Evolutionary conservation across 2,797 vertebrate species (phyloP), one percentile per base, ranked within the genome.

Genomic region (Ambastaia sidthimunki): DNA sequence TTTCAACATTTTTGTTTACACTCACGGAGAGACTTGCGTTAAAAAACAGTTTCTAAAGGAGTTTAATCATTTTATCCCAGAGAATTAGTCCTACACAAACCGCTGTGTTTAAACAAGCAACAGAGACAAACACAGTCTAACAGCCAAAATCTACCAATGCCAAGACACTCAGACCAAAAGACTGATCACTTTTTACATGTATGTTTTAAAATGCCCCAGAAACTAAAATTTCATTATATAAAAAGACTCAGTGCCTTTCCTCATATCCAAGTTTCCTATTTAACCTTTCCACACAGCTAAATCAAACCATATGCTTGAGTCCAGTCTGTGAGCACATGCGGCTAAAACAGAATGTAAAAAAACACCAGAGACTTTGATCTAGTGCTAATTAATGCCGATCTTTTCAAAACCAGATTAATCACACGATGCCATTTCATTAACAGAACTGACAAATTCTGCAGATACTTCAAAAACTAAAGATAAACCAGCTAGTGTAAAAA

Each of bases 221-320:
- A 83, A 83, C 80, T 76, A 84, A 63, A 82, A 76, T 75, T 80
- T 75, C 67, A 84, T 80, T 70, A 89, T 88, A 87, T 84, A 81
- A 89, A 89, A 89, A 85, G 85, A 79, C 86, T 50, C 3, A 80
- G 82, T 79, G 85, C 83, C 91, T 81, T 89, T 91, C 86, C 80
- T 86, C 86, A 87, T 88, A 87, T 92, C 91, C 90, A 91, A 90
- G 80, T 91, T 92, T 91, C 85, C 88, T 81, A 86, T 87, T 88
- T 91, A 90, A 92, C 89, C 89, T 92, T 91, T 90, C 88, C 89
- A 88, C 87, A 87, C 90, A 85, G 83, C 83, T 92, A 94, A 95
- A 91, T 86, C 88, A 86, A 93, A 92, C 86, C 90, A 90, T 91
- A 92, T 93, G 91, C 91, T 82, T 80, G 75, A 76, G 78, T 82